Base-by-base conservation (phyloP, 2,113 vertebrate species). In the Danionella cerebrum region DNA sequence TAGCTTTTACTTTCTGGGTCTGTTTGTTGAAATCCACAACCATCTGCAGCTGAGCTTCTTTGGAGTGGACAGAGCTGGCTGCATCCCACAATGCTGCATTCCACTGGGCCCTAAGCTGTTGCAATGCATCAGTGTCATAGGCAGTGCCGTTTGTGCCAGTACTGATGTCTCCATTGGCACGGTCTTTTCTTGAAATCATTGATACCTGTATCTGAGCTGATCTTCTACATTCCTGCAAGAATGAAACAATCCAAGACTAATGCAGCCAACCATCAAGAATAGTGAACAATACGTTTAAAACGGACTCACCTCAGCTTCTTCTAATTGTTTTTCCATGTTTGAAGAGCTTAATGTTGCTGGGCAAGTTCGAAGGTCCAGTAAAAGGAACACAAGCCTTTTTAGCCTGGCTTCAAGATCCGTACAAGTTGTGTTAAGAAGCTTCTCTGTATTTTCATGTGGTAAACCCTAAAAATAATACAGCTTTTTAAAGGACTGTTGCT, bases 221-320 rank as follows among this genome's bases (percentile, higher is more conserved):
- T 0, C 71, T 67, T 52, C 42, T 60, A 29, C 78, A 87, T 64
- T 79, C 78, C 88, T 90, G 71, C 14, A 16, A 11, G 52, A 19
- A 44, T 0, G 12, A 47, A 65, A 27, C 0, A 5, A 45, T 3
- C 58, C 2, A 63, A 22, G n/a, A 33, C 1, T 21, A 2, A 19
- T 45, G 5, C 6, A 18, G 13, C 14, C 36, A 7, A 27, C 24
- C 14, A 18, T 11, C 4, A 6, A n/a, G n/a, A n/a, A n/a, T n/a
- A n/a, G n/a, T n/a, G 2, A 18, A 2, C 12, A 13, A 54, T 12
- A 31, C n/a, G n/a, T 1, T 7, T 53, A n/a, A 48, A 13, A 24
- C 6, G 16, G 18, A 55, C 75, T 22, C 84, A 98, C 96, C 93
- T 94, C 87, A 67, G 90, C 87, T 45, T 91, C 90, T 73, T 89